phyloP scores from a whole-genome alignment of 2,797 vertebrate species.

The Prunella strophiata region DNA sequence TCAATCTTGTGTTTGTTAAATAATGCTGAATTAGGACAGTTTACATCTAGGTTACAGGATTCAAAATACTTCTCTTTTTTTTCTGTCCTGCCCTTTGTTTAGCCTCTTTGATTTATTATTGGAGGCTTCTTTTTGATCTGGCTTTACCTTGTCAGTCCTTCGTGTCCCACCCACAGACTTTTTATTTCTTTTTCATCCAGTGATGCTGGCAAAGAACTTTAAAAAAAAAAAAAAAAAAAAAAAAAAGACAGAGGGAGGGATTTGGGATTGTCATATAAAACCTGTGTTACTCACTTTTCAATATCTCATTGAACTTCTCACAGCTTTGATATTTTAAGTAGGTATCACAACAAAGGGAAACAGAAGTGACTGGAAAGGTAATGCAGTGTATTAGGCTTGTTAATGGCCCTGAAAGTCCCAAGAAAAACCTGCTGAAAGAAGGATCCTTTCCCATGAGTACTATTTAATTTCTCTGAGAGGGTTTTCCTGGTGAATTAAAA shows the following conservation, averaged over 20 bases:
- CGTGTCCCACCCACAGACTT: conserved; percentile 82
- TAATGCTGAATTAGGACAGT: conserved; percentile 54
- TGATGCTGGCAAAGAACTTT: conserved; percentile 74
- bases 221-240: neutral
- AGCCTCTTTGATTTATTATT: conserved; percentile 80
- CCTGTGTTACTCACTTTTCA: conserved; percentile 91
- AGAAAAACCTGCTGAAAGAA: conserved; percentile 75
- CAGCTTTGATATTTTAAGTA: conserved; percentile 94
- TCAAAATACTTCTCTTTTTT: conserved; percentile 50
- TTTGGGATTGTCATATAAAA: conserved; percentile 87
- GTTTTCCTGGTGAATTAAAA: conserved; percentile 71
- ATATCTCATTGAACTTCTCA: conserved; percentile 87
- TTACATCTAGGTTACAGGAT: conserved; percentile 70
- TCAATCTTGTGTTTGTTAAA: conserved; percentile 1
- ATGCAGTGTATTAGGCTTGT: conserved; percentile 74
- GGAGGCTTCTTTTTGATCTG: conserved; percentile 86
- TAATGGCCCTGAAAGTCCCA: conserved; percentile 72
- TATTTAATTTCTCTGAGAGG: conserved; percentile 84
- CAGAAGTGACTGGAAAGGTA: conserved; percentile 81
- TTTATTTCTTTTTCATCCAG: conserved; percentile 83
- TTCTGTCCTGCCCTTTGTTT: conserved; percentile 74
- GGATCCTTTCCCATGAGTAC: conserved; percentile 81
- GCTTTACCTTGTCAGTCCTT: conserved; percentile 80
- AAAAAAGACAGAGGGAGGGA: conserved; percentile 68
- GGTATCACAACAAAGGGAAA: conserved; percentile 87